Percentiles rank a stretch among this genome's conserved stretches.
Evolutionary conservation across 2,113 vertebrate species (phyloP).

Genomic region (Cyanoramphus novaezelandiae): DNA sequence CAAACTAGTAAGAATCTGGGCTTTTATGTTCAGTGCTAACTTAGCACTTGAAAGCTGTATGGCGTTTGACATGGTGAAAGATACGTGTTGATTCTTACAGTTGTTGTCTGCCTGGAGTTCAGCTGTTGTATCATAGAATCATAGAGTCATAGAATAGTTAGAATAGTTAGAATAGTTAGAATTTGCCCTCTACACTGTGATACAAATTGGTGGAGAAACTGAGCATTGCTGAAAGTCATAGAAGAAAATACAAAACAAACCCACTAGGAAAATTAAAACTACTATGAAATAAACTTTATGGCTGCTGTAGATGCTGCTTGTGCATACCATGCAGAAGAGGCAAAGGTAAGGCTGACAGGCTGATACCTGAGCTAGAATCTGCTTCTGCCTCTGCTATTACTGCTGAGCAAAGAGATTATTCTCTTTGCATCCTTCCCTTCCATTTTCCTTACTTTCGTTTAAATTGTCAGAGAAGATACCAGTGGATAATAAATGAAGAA

Average conservation of each 20-base stretch:
- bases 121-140: not conserved
- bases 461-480: not conserved
- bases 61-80: not conserved
- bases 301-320: not conserved
- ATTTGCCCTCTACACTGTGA: not conserved
- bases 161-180: too few relatives aligned
- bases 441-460: not conserved
- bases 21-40: not conserved
- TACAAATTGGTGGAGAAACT: not conserved
- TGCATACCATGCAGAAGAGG: not conserved
- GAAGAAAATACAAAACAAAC: not conserved
- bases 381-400: not conserved
- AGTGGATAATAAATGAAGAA: not conserved
- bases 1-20: not conserved
- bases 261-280: not conserved
- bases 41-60: not conserved
- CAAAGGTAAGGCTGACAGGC: not conserved
- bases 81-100: not conserved
- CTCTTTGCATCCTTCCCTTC: not conserved
- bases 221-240: not conserved
- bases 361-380: not conserved
- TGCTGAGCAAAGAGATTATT: not conserved
- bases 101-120: not conserved
- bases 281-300: not conserved
- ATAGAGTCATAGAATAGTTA: too few relatives aligned